A percentile compares a stretch with the other conserved stretches of the same genome.
phyloP scores from a whole-genome alignment of 37 sponge, comb jelly and placozoan species.

The Halichondria panicea region DNA sequence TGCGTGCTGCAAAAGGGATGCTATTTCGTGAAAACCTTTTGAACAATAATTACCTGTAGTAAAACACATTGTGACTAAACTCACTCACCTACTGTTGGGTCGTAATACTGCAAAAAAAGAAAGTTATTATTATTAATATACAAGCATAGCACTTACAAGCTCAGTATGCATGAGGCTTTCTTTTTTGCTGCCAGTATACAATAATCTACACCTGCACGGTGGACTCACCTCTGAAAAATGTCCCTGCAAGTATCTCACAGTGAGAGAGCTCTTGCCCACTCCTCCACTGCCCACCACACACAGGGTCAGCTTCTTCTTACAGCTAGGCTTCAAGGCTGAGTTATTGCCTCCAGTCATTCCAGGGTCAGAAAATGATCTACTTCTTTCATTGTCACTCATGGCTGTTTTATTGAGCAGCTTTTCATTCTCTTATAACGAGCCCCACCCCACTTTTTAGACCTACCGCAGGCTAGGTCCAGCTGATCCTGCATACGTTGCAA shows the following conservation, averaged over 20 bases:
- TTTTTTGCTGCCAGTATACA: not conserved
- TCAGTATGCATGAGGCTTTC: not conserved
- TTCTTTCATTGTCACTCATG: too few species aligned
- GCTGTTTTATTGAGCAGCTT: too few species aligned
- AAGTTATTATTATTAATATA: not conserved
- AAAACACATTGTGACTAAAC: not conserved
- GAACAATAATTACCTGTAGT: not conserved
- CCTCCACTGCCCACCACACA: constrained; percentile 94
- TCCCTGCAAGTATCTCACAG: constrained; percentile 73
- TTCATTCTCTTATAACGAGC: too few species aligned
- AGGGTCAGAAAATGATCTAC: too few species aligned
- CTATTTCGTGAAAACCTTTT: not conserved
- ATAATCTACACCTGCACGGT: not conserved
- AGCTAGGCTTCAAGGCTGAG: too few species aligned
- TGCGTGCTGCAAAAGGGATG: not conserved
- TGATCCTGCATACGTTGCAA: too few species aligned
- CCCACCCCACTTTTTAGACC: too few species aligned
- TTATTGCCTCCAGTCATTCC: too few species aligned
- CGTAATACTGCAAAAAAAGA: constrained; percentile 66
- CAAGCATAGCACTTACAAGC: not conserved
- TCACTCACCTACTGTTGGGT: constrained; percentile 85
- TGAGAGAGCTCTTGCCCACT: constrained; percentile 91
- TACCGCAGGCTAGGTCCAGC: too few species aligned
- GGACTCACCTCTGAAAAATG: constrained; percentile 71
- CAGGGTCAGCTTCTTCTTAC: constrained; percentile 61